These are phyloP conservation scores for Selene dorsalis DNA, from an alignment of 2,797 vertebrate genomes.

Conservation along the genomic window DNA sequence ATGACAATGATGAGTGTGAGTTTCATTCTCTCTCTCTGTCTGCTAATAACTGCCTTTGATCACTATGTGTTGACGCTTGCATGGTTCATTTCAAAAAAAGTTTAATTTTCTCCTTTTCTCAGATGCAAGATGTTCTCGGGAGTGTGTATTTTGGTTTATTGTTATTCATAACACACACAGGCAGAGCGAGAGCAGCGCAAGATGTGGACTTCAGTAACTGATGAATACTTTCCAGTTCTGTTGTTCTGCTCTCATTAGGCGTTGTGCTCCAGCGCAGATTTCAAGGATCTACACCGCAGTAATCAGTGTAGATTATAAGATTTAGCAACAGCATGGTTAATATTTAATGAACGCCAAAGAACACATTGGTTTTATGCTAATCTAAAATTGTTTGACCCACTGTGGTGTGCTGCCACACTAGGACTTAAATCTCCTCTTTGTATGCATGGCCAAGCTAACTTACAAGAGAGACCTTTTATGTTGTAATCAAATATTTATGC, in stretches of 20 bases:
- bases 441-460: constrained; percentile 65
- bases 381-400: constrained; percentile 56
- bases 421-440: constrained; percentile 48
- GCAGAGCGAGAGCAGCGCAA: background rate
- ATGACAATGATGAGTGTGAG: constrained; percentile 33
- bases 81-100: constrained; percentile 17
- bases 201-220: constrained; percentile 35
- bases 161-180: background rate
- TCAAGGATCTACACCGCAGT: constrained; percentile 19
- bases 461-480: constrained; percentile 73
- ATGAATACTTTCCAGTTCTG: constrained; percentile 30
- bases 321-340: constrained; percentile 60
- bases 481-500: constrained; percentile 81
- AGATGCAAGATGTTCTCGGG: background rate
- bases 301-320: constrained; percentile 62
- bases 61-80: constrained; percentile 5
- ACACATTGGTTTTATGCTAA: constrained; percentile 55
- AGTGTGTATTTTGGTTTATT: constrained; percentile 10
- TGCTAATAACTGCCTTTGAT: constrained; percentile 42
- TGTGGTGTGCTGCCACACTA: constrained; percentile 31
- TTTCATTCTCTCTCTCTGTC: constrained; percentile 8
- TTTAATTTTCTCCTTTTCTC: background rate
- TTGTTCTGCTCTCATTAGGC: constrained; percentile 36
- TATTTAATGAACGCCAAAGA: constrained; percentile 66
- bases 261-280: constrained; percentile 36